phyloP scores from a whole-genome alignment of 2,797 vertebrate genomes.

The Trachops cirrhosus region DNA sequence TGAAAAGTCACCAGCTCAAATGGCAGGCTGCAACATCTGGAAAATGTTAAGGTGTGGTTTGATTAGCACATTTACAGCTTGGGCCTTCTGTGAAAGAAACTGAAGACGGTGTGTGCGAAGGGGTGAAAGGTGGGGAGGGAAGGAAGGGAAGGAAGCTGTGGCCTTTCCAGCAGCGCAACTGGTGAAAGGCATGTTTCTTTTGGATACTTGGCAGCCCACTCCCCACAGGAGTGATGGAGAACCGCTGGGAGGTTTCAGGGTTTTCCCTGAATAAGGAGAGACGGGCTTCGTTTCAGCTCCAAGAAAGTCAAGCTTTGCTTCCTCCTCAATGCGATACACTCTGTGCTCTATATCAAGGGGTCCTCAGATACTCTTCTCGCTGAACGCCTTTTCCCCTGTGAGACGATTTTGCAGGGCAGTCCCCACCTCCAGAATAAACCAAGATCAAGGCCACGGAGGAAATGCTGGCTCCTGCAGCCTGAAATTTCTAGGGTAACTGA shows the following conservation, averaged over 20 bases:
- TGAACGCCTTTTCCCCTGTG: not conserved
- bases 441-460: not conserved
- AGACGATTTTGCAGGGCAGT: not conserved
- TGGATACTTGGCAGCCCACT: not conserved
- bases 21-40: conserved; percentile 78
- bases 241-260: not conserved
- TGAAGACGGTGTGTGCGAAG: not conserved
- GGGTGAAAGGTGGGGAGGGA: not conserved
- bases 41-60: conserved; percentile 75
- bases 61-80: conserved; percentile 77
- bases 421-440: not conserved
- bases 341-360: not conserved
- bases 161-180: not conserved
- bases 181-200: conserved; percentile 34
- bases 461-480: not conserved
- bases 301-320: not conserved
- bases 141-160: conserved; percentile 5
- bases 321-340: not conserved
- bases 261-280: not conserved
- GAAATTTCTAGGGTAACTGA: not conserved
- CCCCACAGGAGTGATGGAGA: not conserved
- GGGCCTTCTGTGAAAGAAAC: conserved; percentile 42
- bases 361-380: not conserved
- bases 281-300: not conserved
- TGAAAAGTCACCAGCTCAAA: conserved; percentile 61